A percentile compares a stretch with the other conserved stretches of the same genome.
phyloP scores from a whole-genome alignment of 37 sponge, comb jelly and placozoan genomes.

The Geodia barretti region DNA sequence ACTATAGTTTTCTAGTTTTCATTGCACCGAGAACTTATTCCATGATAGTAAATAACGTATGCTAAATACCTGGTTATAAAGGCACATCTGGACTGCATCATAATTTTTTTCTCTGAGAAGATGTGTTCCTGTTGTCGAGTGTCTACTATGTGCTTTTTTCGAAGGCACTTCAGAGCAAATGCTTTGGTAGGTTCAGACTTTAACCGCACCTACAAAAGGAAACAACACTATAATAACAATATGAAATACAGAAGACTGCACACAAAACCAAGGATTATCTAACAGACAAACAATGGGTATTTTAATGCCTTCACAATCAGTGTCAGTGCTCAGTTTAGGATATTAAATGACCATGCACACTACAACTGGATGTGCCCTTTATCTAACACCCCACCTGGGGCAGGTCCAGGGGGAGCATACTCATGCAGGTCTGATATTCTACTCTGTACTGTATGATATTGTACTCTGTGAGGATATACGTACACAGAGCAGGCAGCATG shows the following conservation, averaged over 20 bases:
- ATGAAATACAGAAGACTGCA: not conserved
- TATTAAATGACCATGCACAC: too few relatives aligned
- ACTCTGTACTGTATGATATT: too few relatives aligned
- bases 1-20: too few relatives aligned
- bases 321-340: too few relatives aligned
- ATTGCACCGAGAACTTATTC: too few relatives aligned
- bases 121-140: conserved; percentile 98
- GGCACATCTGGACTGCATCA: conserved; percentile 84
- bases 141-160: conserved; percentile 98
- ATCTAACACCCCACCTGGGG: too few relatives aligned
- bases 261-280: not conserved
- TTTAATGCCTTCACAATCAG: not conserved
- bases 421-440: too few relatives aligned
- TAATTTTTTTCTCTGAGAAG: conserved; percentile 94
- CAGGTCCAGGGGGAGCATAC: too few relatives aligned
- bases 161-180: conserved; percentile 95
- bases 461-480: too few relatives aligned
- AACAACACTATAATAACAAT: not conserved
- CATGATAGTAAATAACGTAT: not conserved
- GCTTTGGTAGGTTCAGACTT: conserved; percentile 62
- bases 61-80: conserved; percentile 83
- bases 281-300: not conserved
- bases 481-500: too few relatives aligned
- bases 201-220: conserved; percentile 56
- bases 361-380: too few relatives aligned